Base-by-base conservation (phyloP, 2,888 invertebrate species). In the Dynastes tityus region DNA sequence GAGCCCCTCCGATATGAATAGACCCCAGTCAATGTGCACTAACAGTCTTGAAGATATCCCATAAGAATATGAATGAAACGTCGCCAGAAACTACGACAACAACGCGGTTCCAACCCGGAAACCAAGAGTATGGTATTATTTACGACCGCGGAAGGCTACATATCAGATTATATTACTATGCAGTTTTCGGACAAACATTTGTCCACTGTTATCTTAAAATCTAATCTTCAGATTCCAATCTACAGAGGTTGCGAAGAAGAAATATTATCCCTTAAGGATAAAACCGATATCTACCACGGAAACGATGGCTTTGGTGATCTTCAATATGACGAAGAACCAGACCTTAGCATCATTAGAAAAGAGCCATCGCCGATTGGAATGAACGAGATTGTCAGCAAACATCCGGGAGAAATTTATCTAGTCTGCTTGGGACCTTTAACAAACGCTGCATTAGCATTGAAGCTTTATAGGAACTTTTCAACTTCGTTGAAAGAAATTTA, bases 361-460 rank as follows among this genome's bases (percentile, higher is more conserved):
- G 76, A 78, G 78, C 83, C 84, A 45, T 95, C 94, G 0, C 91
- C 92, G 0, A 85, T 88, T 6, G 92, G 92, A 5, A 88, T 96
- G 16, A 88, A 92, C 64, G 89, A 91, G 79, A 86, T 94, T 65
- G 78, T 53, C 6, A 65, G 16, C 49, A 63, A 76, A n/a, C 68
- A 76, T 70, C 65, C 67, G 1, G 65, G 58, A 9, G 87, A 93
- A 84, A 88, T 95, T 29, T 91, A 91, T 0, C 84, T 95, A 9
- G 89, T 95, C 6, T 91, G 93, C 53, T 86, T 96, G 32, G 96
- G 94, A 0, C 93, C 97, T 0, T 87, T 97, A 37, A 96, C 96
- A 0, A 97, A 96, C 84, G 89, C 96, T 64, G 97, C 96, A 0
- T 84, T 96, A 79, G 93, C 95, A 0, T 90, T 94, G 2, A 92